Evolutionary conservation across 2,797 vertebrate species (phyloP).

Genomic region (Staurois parvus): DNA sequence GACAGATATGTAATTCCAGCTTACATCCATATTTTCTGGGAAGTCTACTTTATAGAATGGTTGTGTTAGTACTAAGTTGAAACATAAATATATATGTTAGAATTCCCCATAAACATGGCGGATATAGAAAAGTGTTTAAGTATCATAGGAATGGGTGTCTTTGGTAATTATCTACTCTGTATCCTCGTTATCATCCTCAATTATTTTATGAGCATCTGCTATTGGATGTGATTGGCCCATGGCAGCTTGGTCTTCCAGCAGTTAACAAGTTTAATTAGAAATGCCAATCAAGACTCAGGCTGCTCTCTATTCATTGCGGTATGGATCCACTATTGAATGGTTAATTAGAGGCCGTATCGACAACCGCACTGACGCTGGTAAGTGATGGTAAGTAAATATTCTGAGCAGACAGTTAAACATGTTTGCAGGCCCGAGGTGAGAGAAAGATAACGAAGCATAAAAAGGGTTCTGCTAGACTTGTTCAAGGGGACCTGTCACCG

Average conservation of each 20-base stretch:
- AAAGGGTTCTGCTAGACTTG: not conserved
- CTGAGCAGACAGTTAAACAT: conserved; percentile 20
- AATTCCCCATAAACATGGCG: not conserved
- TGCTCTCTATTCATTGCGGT: conserved; percentile 56
- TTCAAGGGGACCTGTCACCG: not conserved
- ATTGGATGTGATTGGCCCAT: conserved; percentile 31
- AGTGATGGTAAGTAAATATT: conserved; percentile 44
- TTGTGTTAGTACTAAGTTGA: too few species aligned
- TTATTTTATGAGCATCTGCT: conserved; percentile 34
- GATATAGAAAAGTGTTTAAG: not conserved
- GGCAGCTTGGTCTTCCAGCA: conserved; percentile 10
- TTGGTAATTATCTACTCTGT: not conserved
- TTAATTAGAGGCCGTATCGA: conserved; percentile 57
- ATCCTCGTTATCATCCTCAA: conserved; percentile 12
- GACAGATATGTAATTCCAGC: too few species aligned
- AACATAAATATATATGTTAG: not conserved
- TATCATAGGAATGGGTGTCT: not conserved
- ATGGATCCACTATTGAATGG: conserved; percentile 55
- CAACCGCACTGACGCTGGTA: conserved; percentile 29
- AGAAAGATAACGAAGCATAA: not conserved
- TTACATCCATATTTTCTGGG: too few species aligned
- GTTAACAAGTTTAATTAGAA: conserved; percentile 57
- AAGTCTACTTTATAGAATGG: too few species aligned
- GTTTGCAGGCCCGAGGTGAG: conserved; percentile 20
- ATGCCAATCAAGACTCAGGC: conserved; percentile 50